These are phyloP conservation scores for Gallinago stenura DNA, from an alignment of 2,797 vertebrate species.

Conservation along the genomic window DNA sequence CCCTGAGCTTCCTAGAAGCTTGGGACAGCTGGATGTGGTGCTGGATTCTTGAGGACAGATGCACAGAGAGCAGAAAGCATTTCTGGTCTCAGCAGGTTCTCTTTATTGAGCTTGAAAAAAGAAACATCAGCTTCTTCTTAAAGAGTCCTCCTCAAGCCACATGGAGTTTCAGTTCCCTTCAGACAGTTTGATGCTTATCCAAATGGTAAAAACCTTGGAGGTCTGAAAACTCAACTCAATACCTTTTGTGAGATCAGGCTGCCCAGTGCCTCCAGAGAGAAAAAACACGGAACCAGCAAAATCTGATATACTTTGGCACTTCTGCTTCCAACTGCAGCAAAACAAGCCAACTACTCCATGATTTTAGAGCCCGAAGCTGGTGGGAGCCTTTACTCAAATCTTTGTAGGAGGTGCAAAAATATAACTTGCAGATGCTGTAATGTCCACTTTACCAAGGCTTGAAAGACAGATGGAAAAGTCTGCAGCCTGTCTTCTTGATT, in stretches of 20 bases:
- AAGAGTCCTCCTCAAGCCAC: not conserved
- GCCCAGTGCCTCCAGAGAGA: not conserved
- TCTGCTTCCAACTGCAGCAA: not conserved
- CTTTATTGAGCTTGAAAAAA: not conserved
- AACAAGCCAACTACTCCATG: not conserved
- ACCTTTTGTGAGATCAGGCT: conserved; percentile 16
- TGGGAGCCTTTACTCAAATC: not conserved
- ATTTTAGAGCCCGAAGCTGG: not conserved
- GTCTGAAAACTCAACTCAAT: conserved; percentile 12
- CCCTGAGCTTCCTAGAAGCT: not conserved
- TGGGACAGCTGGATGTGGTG: not conserved
- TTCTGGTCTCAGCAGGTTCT: not conserved
- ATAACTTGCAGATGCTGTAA: fast-evolving
- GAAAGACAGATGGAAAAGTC: not conserved
- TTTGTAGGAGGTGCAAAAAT: not conserved
- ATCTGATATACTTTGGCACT: not conserved
- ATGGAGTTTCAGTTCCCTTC: not conserved
- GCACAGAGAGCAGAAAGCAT: fast-evolving
- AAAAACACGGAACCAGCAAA: conserved; percentile 33
- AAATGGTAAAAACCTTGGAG: not conserved
- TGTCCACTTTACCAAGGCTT: not conserved
- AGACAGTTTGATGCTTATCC: not conserved
- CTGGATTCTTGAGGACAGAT: not conserved
- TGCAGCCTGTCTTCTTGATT: not conserved
- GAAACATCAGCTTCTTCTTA: not conserved